Conservation (phyloP, 2,888 invertebrate species). For the Andricus curvator region DNA sequence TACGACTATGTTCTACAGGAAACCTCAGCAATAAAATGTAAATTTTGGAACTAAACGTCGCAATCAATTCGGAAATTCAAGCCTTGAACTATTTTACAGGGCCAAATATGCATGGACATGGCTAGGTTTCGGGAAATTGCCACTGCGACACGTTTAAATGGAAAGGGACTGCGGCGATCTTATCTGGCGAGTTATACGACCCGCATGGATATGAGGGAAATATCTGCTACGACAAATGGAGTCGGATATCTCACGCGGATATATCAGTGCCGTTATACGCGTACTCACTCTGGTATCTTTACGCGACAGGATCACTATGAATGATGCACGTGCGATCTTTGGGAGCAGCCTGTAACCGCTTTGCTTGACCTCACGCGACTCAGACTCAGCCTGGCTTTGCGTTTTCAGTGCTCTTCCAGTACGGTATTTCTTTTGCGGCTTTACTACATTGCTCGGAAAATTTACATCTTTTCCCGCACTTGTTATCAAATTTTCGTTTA, state of each 20-base stretch:
- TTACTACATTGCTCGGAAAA: background rate
- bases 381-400: background rate
- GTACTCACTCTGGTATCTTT: constrained; percentile 41
- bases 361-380: background rate
- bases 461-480: background rate
- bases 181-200: constrained; percentile 54
- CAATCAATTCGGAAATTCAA: constrained; percentile 73
- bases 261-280: constrained; percentile 46
- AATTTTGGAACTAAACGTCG: background rate
- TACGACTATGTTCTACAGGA: background rate
- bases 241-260: constrained; percentile 52
- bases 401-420: background rate
- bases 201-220: constrained; percentile 54
- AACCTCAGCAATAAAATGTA: background rate
- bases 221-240: constrained; percentile 55
- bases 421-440: background rate
- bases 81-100: constrained; percentile 96
- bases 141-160: constrained; percentile 43
- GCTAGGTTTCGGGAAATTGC: constrained; percentile 82
- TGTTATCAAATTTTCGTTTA: background rate
- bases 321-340: constrained; percentile 14
- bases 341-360: background rate
- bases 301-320: constrained; percentile 3
- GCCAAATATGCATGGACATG: constrained; percentile 94
- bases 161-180: constrained; percentile 52